phyloP scores from a whole-genome alignment of 2,797 vertebrate species.

The Propithecus deckenii region DNA sequence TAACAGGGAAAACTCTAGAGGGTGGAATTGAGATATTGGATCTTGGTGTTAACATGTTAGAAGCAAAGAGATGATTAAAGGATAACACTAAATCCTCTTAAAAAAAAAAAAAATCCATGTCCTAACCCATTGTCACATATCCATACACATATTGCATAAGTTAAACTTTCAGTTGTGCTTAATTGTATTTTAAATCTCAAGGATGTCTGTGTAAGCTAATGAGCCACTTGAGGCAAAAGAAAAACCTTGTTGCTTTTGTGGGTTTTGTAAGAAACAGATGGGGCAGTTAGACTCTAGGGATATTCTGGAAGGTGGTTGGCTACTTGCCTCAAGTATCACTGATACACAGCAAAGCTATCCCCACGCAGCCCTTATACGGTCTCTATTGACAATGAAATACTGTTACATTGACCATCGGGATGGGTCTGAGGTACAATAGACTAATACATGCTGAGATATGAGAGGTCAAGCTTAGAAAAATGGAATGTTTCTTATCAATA shows the following conservation, averaged over 20 bases:
- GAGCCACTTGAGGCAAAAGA: slow-evolving; percentile 39
- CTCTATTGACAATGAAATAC: background rate
- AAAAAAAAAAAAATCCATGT: background rate
- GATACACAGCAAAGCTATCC: background rate
- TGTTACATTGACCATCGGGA: background rate
- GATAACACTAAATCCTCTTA: slow-evolving; percentile 21
- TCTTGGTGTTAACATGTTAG: background rate
- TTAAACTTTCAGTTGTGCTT: slow-evolving; percentile 48
- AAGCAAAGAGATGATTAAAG: slow-evolving; percentile 42
- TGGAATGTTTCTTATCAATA: background rate
- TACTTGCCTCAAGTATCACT: slow-evolving; percentile 11
- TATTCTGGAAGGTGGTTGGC: slow-evolving; percentile 6
- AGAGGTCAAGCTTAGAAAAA: background rate
- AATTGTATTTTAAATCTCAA: slow-evolving; percentile 35
- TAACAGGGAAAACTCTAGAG: background rate
- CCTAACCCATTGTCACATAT: background rate
- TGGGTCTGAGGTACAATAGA: background rate
- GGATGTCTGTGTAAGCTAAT: slow-evolving; percentile 6
- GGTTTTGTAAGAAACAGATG: slow-evolving; percentile 50
- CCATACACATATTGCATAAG: background rate
- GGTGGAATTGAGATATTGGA: background rate
- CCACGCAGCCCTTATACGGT: background rate
- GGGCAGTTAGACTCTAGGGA: background rate
- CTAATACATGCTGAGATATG: background rate
- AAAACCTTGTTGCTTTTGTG: slow-evolving; percentile 40